Conservation (phyloP, 2,113 vertebrate genomes). For the Dicerorhinus sumatrensis region DNA sequence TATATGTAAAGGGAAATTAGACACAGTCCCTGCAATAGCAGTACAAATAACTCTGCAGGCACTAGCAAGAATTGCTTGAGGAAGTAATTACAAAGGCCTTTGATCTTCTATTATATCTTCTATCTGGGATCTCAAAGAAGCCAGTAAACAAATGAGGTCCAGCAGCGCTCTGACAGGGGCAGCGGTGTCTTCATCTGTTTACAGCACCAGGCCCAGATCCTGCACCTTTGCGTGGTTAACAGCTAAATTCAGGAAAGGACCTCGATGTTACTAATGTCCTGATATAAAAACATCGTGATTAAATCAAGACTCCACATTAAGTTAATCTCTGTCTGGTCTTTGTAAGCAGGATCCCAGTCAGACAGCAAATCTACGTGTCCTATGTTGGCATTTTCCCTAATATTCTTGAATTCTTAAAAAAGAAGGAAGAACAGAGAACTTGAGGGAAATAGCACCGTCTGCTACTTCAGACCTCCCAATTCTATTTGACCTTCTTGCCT, state of each 20-base stretch:
- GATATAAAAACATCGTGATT: background rate
- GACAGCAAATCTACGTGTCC: background rate
- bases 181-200: background rate
- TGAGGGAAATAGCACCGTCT: background rate
- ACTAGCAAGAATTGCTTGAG: conserved; percentile 50
- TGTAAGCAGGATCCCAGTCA: background rate
- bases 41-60: conserved; percentile 61
- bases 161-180: background rate
- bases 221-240: background rate
- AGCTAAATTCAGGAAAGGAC: background rate
- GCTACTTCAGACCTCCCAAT: background rate
- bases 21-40: conserved; percentile 26
- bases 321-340: background rate
- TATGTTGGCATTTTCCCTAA: background rate
- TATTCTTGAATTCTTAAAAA: background rate
- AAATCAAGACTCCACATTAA: background rate
- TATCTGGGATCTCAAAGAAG: conserved; percentile 56
- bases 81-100: conserved; percentile 68
- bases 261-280: background rate
- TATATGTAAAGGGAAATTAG: conserved; percentile 66
- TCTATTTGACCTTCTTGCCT: background rate
- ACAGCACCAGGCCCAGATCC: background rate
- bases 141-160: conserved; percentile 44
- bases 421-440: background rate
- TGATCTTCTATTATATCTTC: conserved; percentile 61